phyloP scores from a whole-genome alignment of 2,888 invertebrate genomes.

The Cosmopolites sordidus region DNA sequence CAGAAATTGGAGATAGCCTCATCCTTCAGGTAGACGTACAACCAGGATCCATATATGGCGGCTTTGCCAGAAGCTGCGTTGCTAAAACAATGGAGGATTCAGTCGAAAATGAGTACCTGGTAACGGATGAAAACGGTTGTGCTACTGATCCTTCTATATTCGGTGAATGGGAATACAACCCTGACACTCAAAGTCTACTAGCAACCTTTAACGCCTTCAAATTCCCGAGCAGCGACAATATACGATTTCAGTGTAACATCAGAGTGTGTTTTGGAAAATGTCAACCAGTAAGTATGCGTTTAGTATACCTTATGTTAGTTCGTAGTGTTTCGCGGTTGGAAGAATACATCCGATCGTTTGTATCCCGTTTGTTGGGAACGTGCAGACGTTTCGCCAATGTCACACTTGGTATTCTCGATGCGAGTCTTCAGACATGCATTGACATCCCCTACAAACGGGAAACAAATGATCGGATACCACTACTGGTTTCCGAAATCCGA shows the following conservation, averaged over 20 bases:
- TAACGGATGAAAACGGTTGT: conserved; percentile 91
- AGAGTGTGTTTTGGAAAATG: conserved; percentile 92
- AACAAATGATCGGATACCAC: no score
- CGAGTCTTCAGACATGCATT: no score
- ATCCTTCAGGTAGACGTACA: conserved; percentile 57
- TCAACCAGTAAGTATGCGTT: conserved; percentile 76
- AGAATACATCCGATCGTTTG: no score
- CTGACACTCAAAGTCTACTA: conserved; percentile 77
- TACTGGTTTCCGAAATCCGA: no score
- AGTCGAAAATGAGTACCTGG: conserved; percentile 84
- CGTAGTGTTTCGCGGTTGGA: no score
- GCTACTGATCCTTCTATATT: conserved; percentile 90
- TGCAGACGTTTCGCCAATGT: no score
- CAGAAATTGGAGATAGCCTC: conserved; percentile 87
- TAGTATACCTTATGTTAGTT: no score
- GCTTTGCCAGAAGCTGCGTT: conserved; percentile 88
- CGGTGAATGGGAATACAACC: conserved; percentile 88
- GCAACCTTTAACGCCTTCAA: conserved; percentile 93
- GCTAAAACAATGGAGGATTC: conserved; percentile 88
- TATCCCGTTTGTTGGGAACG: no score
- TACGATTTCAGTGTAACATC: conserved; percentile 93
- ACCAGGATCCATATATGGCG: conserved; percentile 75
- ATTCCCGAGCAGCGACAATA: conserved; percentile 91
- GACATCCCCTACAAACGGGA: no score
- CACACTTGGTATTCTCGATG: no score